Base-by-base conservation (phyloP, 2,888 invertebrate genomes). In the Linnaemya tessellans region DNA sequence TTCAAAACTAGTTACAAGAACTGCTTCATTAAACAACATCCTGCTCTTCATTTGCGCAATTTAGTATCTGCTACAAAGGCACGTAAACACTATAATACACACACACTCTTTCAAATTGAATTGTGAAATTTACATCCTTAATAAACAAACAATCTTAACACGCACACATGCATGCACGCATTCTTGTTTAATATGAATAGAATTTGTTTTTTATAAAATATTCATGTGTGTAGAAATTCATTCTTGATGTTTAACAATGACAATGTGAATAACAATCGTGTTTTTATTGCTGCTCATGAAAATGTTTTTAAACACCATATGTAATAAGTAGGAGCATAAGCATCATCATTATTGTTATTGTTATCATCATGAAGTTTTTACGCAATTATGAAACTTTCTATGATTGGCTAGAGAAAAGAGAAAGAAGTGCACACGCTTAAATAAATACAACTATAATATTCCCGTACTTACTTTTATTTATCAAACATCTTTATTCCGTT, bases 201-300 rank as follows among this genome's bases (percentile, higher is more conserved):
- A 70, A 43, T 18, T 67, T 68, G 41, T 58, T 68, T n/a, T n/a
- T 58, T 58, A 46, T 77, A 67, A 56, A 49, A 77, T 58, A 46
- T 54, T 25, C 54, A 54, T 54, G 41, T 11, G 46, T 35, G 46
- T 70, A 25, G n/a, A 35, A 43, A 65, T 56, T 56, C 64, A 56
- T 62, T 18, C 41, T 22, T 65, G 46, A 25, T 68, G 49, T 60
- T 71, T 43, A 74, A 74, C 73, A 78, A 84, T 73, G 77, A 77
- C 77, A 80, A 80, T 51, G 73, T 65, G 60, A 80, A 65, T 75
- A 80, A 80, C 49, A 70, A 70, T 74, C 51, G 51, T 73, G 25
- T 49, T 43, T 49, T 18, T 20, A 49, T 49, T 62, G 60, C 15
- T 46, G 49, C 58, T 62, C 11, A 30, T 43, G 41, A 70, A 35